A percentile compares a stretch with the other conserved stretches of the same genome.
phyloP scores from a whole-genome alignment of 2,888 invertebrate species.

The Eledone cirrhosa region DNA sequence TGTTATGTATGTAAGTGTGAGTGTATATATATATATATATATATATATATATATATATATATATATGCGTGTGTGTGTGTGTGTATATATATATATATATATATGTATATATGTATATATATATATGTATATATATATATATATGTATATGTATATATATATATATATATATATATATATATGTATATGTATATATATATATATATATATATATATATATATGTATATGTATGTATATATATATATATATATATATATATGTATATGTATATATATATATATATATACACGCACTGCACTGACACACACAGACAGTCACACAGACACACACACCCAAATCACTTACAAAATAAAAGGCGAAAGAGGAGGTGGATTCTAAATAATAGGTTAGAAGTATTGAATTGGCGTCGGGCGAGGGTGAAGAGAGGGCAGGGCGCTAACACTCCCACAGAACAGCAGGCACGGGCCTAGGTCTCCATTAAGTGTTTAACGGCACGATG shows the following conservation, averaged over 20 bases:
- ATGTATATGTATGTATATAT: background rate
- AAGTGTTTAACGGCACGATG: conserved; percentile 24
- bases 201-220: background rate
- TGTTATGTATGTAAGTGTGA: background rate
- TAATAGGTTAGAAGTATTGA: background rate
- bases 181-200: background rate
- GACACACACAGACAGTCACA: background rate
- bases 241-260: background rate
- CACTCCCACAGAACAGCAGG: conserved; percentile 25
- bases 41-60: background rate
- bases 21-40: background rate
- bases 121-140: background rate
- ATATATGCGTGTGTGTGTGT: background rate
- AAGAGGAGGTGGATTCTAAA: background rate
- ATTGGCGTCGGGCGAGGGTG: background rate
- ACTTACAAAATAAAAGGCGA: background rate
- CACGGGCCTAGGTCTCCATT: conserved; percentile 19
- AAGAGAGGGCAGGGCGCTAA: background rate
- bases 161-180: background rate
- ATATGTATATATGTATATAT: background rate
- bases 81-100: background rate
- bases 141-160: background rate
- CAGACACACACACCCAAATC: background rate
- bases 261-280: background rate
- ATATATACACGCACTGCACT: background rate